Base-by-base conservation (phyloP, 2,113 vertebrate species). In the Leptosomus discolor region DNA sequence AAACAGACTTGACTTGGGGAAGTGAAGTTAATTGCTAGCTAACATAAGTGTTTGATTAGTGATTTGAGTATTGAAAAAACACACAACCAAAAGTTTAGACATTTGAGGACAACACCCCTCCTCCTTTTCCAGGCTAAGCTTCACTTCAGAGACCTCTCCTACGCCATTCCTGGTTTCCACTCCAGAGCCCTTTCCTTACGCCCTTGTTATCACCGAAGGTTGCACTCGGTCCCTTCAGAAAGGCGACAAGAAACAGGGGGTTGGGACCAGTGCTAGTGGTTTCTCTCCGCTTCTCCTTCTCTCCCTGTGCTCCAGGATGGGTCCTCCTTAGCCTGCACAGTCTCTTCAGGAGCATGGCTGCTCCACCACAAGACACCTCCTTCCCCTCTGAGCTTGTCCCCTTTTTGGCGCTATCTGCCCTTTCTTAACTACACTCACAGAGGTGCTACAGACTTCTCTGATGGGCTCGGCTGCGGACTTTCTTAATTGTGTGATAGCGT, bases 61-160 rank as follows among this genome's bases (percentile, higher is more conserved):
- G 8, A 16, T 45, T 76, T 41, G n/a, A 11, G 8, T 58, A 24
- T 13, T 21, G 32, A 8, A 15, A 15, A 30, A n/a, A 37, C 11
- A 12, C 39, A 17, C 32, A 18, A 32, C 11, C 5, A 36, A 50
- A 30, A 9, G 17, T 1, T 26, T 3, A 0, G 14, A 0, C 1
- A 0, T 9, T 1, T 1, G 34, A 30, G 48, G 23, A 39, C 27
- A 43, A 1, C 7, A 1, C 2, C 3, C 3, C 5, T 8, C 3
- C 6, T 17, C 22, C 6, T 51, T 23, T 18, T 11, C 20, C 5
- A 4, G 23, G 8, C 15, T 19, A 1, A 9, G 50, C 10, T 43
- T 48, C 4, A 0, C 1, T n/a, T 30, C 12, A 2, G 39, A 6
- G 36, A 0, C 4, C 0, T 4, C 6, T 19, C 7, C 5, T 2